Conservation (phyloP, 1,140 invertebrate genomes). For the Archegozetes longisetosus region DNA sequence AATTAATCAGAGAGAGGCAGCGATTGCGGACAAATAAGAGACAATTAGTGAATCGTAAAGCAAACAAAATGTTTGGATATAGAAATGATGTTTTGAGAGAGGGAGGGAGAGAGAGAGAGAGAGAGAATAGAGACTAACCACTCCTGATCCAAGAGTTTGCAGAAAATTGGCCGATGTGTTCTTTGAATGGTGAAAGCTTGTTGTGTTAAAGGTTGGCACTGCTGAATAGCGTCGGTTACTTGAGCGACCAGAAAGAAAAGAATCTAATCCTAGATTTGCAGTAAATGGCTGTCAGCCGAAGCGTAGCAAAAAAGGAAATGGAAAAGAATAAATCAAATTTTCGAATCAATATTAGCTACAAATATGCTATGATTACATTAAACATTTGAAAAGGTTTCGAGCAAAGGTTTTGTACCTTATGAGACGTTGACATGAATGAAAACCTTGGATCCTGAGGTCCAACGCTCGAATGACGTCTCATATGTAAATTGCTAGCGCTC, state of each 20-base stretch:
- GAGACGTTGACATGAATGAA: neutral
- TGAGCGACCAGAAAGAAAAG: constrained; percentile 19
- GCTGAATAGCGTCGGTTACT: constrained; percentile 22
- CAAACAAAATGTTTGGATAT: neutral
- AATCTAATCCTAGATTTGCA: constrained; percentile 21
- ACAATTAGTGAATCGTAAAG: no score
- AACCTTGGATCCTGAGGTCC: constrained; percentile 16
- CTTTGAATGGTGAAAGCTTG: constrained; percentile 3
- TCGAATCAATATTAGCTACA: neutral
- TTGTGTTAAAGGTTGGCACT: constrained; percentile 18
- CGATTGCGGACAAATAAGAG: no score
- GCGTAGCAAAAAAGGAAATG: neutral
- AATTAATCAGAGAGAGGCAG: no score
- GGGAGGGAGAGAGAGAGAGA: neutral
- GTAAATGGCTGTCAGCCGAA: constrained; percentile 4
- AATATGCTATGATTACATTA: neutral
- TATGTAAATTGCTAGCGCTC: constrained; percentile 13
- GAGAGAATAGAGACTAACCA: constrained; percentile 20
- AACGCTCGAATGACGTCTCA: constrained; percentile 21
- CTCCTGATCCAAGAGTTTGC: constrained; percentile 26
- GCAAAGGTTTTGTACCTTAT: no score
- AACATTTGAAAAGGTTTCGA: no score
- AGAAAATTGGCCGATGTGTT: constrained; percentile 21
- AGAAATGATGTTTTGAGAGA: neutral
- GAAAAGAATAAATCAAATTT: neutral